Evolutionary conservation across 2,888 invertebrate species (phyloP), one percentile per base, ranked within the genome.

Genomic region (Stenolophus ochropezus): DNA sequence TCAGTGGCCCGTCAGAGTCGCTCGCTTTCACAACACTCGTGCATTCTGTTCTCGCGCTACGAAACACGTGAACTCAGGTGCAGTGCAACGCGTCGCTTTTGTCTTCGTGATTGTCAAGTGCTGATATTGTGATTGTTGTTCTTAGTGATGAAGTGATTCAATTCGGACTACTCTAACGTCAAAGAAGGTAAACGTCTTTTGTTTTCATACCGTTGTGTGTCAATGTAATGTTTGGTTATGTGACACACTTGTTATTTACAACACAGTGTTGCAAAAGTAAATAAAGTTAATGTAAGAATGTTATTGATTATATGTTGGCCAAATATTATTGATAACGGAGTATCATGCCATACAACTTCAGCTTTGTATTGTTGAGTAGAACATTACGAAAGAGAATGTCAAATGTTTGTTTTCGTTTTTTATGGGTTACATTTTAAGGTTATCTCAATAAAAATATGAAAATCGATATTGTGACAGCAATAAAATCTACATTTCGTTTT

Each of bases 1-100:
- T 71, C 71, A 73, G 73, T 71, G 71, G 42, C 18, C 71, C 33
- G 73, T 23, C 16, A 20, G 3, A 73, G 23, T 49, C 73, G 73
- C 65, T 33, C 4, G 33, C 65, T 69, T 69, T 69, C 65, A 33
- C 65, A 49, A 73, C 73, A 27, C 61, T 25, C 11, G 18, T 18
- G 18, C 42, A 21, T 11, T 21, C 14, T 49, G 42, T 11, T 27
- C 16, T 16, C 20, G 47, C 42, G 42, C 33, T 18, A 16, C 21
- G 33, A 16, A 20, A 71, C 49, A 49, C 23, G 73, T 49, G 73
- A 73, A 73, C 18, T 47, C 73, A 73, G 23, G 73, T 73, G 73
- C 14, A 49, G 49, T 73, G 49, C 49, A 49, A 73, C 73, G 42
- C 18, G 16, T 14, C 25, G 25, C 61, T 23, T 21, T 25, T 23